Base-by-base conservation (phyloP, 2,113 vertebrate genomes). In the Oryzias javanicus region DNA sequence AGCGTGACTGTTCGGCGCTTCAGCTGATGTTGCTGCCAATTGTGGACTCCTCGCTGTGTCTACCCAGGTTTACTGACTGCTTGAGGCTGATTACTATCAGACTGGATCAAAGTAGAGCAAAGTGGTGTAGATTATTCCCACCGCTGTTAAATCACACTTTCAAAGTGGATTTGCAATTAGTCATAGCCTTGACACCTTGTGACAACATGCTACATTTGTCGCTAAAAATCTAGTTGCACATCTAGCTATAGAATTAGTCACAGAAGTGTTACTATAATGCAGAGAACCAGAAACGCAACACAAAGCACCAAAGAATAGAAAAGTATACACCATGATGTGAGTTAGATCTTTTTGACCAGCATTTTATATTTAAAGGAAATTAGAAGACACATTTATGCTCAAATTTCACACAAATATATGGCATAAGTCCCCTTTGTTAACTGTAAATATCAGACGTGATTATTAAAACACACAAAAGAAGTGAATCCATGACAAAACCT, bases 71-170 rank as follows among this genome's bases (percentile, higher is more conserved):
- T 81, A 62, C 73, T 7, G 24, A 57, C 69, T 50, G 73, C 42
- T 57, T 86, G 72, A 72, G 74, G 46, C 55, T 69, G 82, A 70
- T 63, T 72, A 48, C 72, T 84, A 60, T 89, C 88, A 55, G 90
- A 81, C 92, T 93, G 80, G 18, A 78, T 61, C 76, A 48, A 88
- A 14, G 83, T 45, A 76, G 24, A 80, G 56, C 15, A 69, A 57
- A 48, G 41, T 14, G 16, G 12, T 44, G 29, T 27, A 14, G 55
- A 76, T 82, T 76, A 76, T 51, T 64, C 18, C 24, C 17, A 44
- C 6, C 24, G 15, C 27, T 42, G 35, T 44, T 0, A 17, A 6
- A 65, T 60, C 29, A 56, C 42, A 63, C 46, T 59, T 42, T 35
- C 19, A 67, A 51, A 57, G 24, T 29, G 35, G 35, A 35, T 12